Percentiles rank a stretch among this genome's conserved stretches.
These are phyloP conservation scores for Eristalis tenax DNA, from an alignment of 2,888 invertebrate species.

Conservation along the genomic window DNA sequence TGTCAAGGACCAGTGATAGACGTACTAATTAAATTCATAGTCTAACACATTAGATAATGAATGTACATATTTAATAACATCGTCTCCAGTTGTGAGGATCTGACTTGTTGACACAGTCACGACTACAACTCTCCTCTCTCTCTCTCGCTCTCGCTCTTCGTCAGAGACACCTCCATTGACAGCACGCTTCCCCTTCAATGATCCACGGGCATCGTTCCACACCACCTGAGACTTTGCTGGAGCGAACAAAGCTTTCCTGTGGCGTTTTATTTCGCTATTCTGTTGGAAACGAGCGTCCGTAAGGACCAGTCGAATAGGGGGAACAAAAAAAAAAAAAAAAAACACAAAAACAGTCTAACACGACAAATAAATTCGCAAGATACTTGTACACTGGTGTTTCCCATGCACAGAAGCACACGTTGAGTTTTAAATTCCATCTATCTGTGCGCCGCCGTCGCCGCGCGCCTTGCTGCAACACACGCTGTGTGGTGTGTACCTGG, in stretches of 20 bases:
- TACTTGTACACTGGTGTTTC: constrained; percentile 46
- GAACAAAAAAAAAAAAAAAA: too few species aligned
- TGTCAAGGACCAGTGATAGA: neutral
- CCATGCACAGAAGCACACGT: constrained; percentile 22
- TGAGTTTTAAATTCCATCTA: neutral
- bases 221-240: neutral
- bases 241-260: neutral
- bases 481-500: constrained; percentile 9
- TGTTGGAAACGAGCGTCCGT: neutral
- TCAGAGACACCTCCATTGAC: neutral
- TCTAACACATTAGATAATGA: constrained; percentile 24
- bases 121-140: neutral
- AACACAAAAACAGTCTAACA: constrained; percentile 27
- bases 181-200: neutral
- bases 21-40: constrained; percentile 29
- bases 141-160: neutral
- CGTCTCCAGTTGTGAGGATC: neutral
- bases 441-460: neutral
- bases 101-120: neutral
- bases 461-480: neutral
- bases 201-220: neutral
- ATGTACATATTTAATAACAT: constrained; percentile 13
- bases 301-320: neutral
- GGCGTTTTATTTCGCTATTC: neutral
- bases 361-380: constrained; percentile 58